phyloP scores from a whole-genome alignment of 2,797 vertebrate species.

The Micromesistius poutassou region DNA sequence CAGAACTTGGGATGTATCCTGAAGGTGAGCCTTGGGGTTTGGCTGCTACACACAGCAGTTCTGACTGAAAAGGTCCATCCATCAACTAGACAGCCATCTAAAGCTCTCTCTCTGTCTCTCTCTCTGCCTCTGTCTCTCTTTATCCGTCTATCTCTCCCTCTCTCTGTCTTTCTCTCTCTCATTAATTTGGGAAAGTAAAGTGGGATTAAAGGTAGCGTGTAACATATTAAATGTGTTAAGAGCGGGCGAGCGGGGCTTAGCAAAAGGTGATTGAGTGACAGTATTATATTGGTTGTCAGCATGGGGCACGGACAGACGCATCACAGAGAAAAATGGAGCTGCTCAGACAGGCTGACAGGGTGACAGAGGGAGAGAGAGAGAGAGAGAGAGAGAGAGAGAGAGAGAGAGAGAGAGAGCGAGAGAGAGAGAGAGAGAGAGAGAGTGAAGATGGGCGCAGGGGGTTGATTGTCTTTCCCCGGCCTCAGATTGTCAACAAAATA shows the following conservation, averaged over 20 bases:
- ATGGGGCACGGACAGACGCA: slow-evolving; percentile 20
- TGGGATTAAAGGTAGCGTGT: slow-evolving; percentile 45
- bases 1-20: slow-evolving; percentile 22
- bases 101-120: slow-evolving; percentile 17
- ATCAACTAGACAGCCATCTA: slow-evolving; percentile 53
- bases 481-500: slow-evolving; percentile 15
- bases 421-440: neutral
- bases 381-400: neutral
- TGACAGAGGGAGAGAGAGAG: slow-evolving; percentile 15
- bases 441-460: neutral
- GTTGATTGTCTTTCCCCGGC: slow-evolving; percentile 15
- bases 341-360: slow-evolving; percentile 30
- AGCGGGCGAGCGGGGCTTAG: slow-evolving; percentile 18
- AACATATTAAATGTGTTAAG: slow-evolving; percentile 30
- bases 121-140: neutral
- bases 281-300: slow-evolving; percentile 38
- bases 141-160: neutral
- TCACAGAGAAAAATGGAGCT: slow-evolving; percentile 32
- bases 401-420: neutral
- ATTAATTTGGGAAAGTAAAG: neutral
- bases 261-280: slow-evolving; percentile 46
- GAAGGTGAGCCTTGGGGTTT: slow-evolving; percentile 53
- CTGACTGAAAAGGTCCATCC: slow-evolving; percentile 53
- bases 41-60: slow-evolving; percentile 53
- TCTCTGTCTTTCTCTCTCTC: neutral